Evolutionary conservation across 2,113 vertebrate species (phyloP).

Genomic region (Vidua chalybeata): DNA sequence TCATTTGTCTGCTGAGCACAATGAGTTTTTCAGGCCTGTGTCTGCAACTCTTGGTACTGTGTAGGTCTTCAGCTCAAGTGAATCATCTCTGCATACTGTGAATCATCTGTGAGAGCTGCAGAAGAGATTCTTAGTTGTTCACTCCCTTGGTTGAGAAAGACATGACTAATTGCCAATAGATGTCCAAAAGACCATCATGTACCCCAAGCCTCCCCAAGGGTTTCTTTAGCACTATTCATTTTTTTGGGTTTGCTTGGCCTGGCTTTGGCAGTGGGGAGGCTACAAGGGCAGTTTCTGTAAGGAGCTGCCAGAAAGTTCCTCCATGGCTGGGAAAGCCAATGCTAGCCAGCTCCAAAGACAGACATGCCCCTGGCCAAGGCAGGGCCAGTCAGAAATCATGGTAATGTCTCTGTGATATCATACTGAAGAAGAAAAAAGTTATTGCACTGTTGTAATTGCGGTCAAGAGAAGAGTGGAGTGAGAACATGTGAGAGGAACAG

Average conservation of each 20-base stretch:
- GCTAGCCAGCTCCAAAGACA: background rate
- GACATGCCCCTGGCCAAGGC: background rate
- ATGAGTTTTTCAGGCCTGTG: background rate
- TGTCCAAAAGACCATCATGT: background rate
- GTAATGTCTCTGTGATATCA: background rate
- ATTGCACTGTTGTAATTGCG: rapidly evolving
- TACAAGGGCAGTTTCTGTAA: background rate
- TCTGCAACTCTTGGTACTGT: background rate
- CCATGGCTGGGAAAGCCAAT: background rate
- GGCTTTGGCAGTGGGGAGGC: background rate
- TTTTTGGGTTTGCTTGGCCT: background rate
- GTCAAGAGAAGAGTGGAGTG: background rate
- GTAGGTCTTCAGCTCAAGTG: background rate
- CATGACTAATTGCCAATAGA: background rate
- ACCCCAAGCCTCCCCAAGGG: background rate
- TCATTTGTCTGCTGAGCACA: background rate
- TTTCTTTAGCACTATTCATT: background rate
- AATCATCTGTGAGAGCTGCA: background rate
- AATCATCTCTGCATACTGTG: background rate
- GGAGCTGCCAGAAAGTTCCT: background rate
- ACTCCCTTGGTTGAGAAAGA: background rate
- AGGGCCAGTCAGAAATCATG: rapidly evolving
- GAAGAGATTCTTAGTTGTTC: background rate
- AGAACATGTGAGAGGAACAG: background rate
- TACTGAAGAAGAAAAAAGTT: background rate